Conservation (phyloP, 2,888 invertebrate species). For the Drosophila leonis region DNA sequence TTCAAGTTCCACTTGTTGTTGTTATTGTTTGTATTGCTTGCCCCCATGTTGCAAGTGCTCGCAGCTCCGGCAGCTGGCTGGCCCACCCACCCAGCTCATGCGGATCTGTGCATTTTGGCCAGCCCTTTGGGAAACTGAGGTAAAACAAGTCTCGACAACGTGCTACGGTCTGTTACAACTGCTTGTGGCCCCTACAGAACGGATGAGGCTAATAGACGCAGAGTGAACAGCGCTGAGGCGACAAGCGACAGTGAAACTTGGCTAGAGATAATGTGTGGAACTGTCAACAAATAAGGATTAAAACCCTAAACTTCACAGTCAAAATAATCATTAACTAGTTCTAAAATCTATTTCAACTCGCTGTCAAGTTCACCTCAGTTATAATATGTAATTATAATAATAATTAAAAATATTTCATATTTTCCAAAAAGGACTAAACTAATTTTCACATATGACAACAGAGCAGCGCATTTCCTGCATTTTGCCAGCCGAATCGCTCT, state of each 20-base stretch:
- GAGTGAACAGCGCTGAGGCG: not conserved
- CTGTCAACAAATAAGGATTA: too few species aligned
- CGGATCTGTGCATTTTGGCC: slow-evolving; percentile 14
- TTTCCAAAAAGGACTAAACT: too few species aligned
- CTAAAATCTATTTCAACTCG: too few species aligned
- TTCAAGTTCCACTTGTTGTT: slow-evolving; percentile 49
- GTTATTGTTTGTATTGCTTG: slow-evolving; percentile 17
- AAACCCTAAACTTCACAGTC: too few species aligned
- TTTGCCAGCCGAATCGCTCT: slow-evolving; percentile 9
- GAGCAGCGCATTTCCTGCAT: slow-evolving; percentile 23
- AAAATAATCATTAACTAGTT: too few species aligned
- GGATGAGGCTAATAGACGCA: not conserved
- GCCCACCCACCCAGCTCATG: not conserved
- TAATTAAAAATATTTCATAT: not conserved
- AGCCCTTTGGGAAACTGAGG: slow-evolving; percentile 45
- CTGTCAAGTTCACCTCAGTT: too few species aligned
- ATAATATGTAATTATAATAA: too few species aligned
- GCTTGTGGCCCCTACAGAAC: slow-evolving; percentile 13
- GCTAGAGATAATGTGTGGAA: not conserved
- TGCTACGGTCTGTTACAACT: slow-evolving; percentile 35
- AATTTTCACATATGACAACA: too few species aligned
- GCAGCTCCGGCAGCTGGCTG: slow-evolving; percentile 19
- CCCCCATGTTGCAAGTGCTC: slow-evolving; percentile 36
- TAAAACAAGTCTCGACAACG: slow-evolving; percentile 27
- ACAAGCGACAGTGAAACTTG: not conserved